A percentile compares a stretch with the other conserved stretches of the same genome.
Evolutionary conservation across 2,888 invertebrate genomes (phyloP).

Genomic region (Halictus quadricinctus): DNA sequence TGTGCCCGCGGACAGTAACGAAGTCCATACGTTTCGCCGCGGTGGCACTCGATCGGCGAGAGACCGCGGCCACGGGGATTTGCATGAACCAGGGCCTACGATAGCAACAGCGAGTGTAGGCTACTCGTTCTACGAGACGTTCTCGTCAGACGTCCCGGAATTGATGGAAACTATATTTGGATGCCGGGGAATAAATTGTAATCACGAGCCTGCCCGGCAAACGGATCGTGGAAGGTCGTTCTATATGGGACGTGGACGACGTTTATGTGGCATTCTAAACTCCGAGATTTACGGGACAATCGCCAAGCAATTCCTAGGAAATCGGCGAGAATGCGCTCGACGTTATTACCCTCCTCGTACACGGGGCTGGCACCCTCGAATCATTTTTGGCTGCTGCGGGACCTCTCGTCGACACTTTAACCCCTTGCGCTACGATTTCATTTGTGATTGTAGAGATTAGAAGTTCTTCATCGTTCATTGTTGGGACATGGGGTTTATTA

Average conservation of each 20-base stretch:
- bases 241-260: slow-evolving; percentile 39
- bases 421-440: too few relatives aligned
- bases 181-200: slow-evolving; percentile 52
- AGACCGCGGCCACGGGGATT: slow-evolving; percentile 33
- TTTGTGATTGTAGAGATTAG: too few relatives aligned
- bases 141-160: slow-evolving; percentile 30
- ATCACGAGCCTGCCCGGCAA: slow-evolving; percentile 30
- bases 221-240: slow-evolving; percentile 46
- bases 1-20: slow-evolving; percentile 55
- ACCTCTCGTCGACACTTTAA: not conserved
- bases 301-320: slow-evolving; percentile 13
- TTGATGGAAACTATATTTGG: slow-evolving; percentile 60
- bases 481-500: too few relatives aligned
- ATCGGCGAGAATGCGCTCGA: slow-evolving; percentile 15
- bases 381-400: not conserved
- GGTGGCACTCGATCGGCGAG: slow-evolving; percentile 17
- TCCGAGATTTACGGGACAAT: slow-evolving; percentile 32
- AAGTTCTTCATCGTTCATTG: too few relatives aligned
- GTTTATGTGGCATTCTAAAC: slow-evolving; percentile 43
- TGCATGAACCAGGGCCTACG: slow-evolving; percentile 44
- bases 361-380: not conserved
- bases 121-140: slow-evolving; percentile 9
- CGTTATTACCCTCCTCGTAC: not conserved
- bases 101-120: slow-evolving; percentile 6
- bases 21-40: slow-evolving; percentile 62